phyloP scores from a whole-genome alignment of 2,888 invertebrate species.

The Miltochrista miniata region DNA sequence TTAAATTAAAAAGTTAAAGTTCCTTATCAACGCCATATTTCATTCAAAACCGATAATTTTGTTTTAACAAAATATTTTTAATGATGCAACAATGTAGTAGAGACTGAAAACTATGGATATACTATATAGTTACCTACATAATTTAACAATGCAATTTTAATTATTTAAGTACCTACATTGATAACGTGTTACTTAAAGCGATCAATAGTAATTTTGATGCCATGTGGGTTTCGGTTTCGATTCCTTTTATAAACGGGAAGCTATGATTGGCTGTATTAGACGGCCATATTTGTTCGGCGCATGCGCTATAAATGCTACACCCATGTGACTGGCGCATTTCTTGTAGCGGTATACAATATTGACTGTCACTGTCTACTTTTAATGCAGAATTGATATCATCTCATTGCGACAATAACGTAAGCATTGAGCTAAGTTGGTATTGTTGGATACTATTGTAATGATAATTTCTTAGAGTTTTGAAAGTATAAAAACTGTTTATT shows the following conservation, averaged over 20 bases:
- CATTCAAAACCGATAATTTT: constrained; percentile 50
- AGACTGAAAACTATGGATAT: constrained; percentile 24
- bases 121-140: background rate
- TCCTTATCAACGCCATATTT: constrained; percentile 53
- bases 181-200: constrained; percentile 60
- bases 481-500: too few relatives aligned
- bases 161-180: constrained; percentile 41
- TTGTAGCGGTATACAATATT: constrained; percentile 34
- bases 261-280: constrained; percentile 64
- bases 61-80: constrained; percentile 38
- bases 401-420: too few relatives aligned
- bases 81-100: constrained; percentile 27
- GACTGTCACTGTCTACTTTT: constrained; percentile 14
- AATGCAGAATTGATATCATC: too few relatives aligned
- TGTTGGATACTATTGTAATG: too few relatives aligned
- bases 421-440: too few relatives aligned
- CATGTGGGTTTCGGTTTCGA: constrained; percentile 53
- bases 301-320: constrained; percentile 64
- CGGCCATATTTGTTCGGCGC: constrained; percentile 79
- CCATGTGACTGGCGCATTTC: constrained; percentile 60
- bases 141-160: constrained; percentile 29
- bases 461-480: too few relatives aligned
- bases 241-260: constrained; percentile 40
- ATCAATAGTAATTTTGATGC: constrained; percentile 67
- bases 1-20: constrained; percentile 54